Conservation (phyloP, 2,797 vertebrate species). For the Periparus ater region DNA sequence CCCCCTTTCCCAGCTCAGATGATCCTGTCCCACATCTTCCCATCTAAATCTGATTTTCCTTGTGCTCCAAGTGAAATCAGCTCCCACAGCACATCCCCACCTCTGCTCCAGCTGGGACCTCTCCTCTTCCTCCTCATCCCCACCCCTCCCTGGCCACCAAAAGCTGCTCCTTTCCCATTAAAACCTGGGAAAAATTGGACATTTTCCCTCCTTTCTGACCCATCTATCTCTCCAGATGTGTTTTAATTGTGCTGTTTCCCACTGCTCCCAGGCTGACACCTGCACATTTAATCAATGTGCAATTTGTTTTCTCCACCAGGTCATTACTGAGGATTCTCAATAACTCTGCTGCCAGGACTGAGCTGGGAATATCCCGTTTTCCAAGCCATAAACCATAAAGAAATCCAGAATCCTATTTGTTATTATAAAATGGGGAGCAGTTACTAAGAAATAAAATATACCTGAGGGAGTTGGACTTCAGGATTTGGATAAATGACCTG, state of each 20-base stretch:
- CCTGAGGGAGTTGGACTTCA: not conserved
- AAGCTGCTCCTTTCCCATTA: not conserved
- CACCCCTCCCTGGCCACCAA: accelerated
- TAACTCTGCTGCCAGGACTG: not conserved
- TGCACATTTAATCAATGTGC: not conserved
- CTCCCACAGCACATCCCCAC: not conserved
- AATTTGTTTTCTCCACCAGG: not conserved
- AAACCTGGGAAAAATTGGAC: accelerated
- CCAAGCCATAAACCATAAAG: not conserved
- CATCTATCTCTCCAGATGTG: not conserved
- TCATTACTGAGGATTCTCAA: not conserved
- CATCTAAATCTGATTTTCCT: not conserved
- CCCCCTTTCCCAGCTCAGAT: not conserved
- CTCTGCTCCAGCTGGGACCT: not conserved
- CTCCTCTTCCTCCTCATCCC: not conserved
- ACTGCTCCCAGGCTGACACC: not conserved
- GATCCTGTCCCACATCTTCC: not conserved
- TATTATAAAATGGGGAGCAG: not conserved
- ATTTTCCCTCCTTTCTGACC: not conserved
- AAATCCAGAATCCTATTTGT: not conserved
- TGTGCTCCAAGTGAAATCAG: not conserved
- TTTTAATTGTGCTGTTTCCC: not conserved
- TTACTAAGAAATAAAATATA: not conserved
- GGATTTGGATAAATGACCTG: not conserved
- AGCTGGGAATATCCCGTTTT: not conserved